phyloP scores from a whole-genome alignment of 2,888 invertebrate species.

The Lasioglossum pauxillum region DNA sequence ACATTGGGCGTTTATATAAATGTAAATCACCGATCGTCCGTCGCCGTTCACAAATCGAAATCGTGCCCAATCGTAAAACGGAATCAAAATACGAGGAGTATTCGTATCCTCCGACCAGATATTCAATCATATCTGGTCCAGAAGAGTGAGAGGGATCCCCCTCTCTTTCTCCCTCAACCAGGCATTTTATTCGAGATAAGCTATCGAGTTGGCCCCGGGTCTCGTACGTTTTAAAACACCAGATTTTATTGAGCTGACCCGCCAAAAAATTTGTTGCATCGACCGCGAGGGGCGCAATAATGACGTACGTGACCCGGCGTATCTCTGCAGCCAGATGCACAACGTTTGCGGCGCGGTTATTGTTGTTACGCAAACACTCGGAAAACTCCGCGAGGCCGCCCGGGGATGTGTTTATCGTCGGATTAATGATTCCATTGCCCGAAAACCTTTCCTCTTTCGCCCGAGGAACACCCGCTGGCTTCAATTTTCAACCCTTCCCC shows the following conservation, averaged over 20 bases:
- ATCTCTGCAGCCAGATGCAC: slow-evolving; percentile 71
- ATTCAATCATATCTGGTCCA: slow-evolving; percentile 58
- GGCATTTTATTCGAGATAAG: slow-evolving; percentile 65
- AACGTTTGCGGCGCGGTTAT: slow-evolving; percentile 67
- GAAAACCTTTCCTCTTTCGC: slow-evolving; percentile 57
- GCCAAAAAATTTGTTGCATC: slow-evolving; percentile 60
- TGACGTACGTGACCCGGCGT: slow-evolving; percentile 67
- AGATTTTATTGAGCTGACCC: slow-evolving; percentile 61
- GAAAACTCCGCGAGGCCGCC: slow-evolving; percentile 47
- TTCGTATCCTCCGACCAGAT: slow-evolving; percentile 45
- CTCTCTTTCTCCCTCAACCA: neutral
- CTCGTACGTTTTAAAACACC: slow-evolving; percentile 53
- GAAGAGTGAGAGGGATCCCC: neutral
- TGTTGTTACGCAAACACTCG: slow-evolving; percentile 69
- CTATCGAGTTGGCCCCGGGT: slow-evolving; percentile 45
- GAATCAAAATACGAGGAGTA: slow-evolving; percentile 51
- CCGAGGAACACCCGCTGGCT: slow-evolving; percentile 11
- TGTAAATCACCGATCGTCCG: slow-evolving; percentile 44
- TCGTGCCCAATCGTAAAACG: slow-evolving; percentile 41
- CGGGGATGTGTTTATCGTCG: slow-evolving; percentile 69
- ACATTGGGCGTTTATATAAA: slow-evolving; percentile 40
- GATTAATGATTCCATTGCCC: slow-evolving; percentile 69
- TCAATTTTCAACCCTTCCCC: neutral
- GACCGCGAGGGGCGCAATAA: slow-evolving; percentile 57
- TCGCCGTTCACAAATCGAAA: slow-evolving; percentile 44